Evolutionary conservation across 2,113 vertebrate species (phyloP).

Genomic region (Lepidothrix coronata): DNA sequence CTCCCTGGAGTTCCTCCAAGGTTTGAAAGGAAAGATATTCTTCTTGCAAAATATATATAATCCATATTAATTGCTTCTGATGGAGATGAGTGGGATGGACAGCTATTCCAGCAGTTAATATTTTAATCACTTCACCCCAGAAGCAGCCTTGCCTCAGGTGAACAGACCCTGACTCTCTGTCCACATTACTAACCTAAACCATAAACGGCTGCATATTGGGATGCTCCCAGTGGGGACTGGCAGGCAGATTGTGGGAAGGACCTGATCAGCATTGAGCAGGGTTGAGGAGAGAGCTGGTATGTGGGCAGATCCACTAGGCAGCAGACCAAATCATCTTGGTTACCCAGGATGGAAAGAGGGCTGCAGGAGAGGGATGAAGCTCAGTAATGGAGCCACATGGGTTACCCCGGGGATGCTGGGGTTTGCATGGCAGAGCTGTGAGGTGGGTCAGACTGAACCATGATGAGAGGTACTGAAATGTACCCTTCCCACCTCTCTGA

Average conservation of each 20-base stretch:
- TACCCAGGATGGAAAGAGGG: neutral
- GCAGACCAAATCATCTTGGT: neutral
- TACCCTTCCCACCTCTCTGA: neutral
- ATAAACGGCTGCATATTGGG: rapidly evolving
- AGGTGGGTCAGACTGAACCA: neutral
- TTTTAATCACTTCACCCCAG: slow-evolving; percentile 56
- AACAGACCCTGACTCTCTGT: neutral
- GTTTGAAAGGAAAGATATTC: slow-evolving; percentile 71
- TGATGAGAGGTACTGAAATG: neutral
- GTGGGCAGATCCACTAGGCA: neutral
- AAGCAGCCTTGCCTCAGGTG: neutral
- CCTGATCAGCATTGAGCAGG: rapidly evolving
- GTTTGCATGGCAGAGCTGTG: neutral
- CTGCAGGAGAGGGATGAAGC: neutral
- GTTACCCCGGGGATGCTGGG: neutral
- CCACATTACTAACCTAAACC: neutral
- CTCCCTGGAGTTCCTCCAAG: slow-evolving; percentile 73
- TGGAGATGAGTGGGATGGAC: slow-evolving; percentile 53
- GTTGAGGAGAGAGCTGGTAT: neutral
- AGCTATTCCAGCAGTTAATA: slow-evolving; percentile 34
- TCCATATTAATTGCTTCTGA: slow-evolving; percentile 72
- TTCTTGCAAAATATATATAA: slow-evolving; percentile 66
- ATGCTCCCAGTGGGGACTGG: neutral
- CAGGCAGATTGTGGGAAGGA: neutral
- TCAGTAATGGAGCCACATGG: neutral